Conservation (phyloP, 2,888 invertebrate genomes). For the Spodoptera littoralis region DNA sequence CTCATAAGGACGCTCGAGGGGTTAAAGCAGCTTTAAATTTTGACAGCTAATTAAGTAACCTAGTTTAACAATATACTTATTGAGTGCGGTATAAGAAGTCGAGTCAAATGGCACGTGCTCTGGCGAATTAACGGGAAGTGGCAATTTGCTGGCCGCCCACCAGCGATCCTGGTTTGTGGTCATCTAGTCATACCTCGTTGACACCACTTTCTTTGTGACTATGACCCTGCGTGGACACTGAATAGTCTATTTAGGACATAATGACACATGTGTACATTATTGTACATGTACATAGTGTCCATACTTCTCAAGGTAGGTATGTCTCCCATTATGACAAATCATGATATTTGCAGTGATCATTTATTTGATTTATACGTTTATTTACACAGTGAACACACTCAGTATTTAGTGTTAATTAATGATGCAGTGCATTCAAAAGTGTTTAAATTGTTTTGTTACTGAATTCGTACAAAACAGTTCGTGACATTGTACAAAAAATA, state of each 20-base stretch:
- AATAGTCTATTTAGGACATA: not conserved
- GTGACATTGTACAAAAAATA: too few species aligned
- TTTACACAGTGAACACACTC: too few species aligned
- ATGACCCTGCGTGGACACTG: conserved; percentile 2
- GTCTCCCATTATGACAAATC: too few species aligned
- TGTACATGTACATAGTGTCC: too few species aligned
- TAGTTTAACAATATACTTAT: conserved; percentile 14
- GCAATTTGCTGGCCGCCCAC: conserved; percentile 73
- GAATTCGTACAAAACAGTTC: too few species aligned
- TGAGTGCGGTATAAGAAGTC: conserved; percentile 18
- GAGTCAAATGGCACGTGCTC: conserved; percentile 50
- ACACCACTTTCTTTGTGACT: conserved; percentile 52
- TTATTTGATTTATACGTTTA: too few species aligned
- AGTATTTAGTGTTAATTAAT: too few species aligned
- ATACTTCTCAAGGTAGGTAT: too few species aligned
- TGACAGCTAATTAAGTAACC: not conserved
- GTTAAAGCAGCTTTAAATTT: not conserved
- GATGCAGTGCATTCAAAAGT: too few species aligned
- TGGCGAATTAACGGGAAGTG: conserved; percentile 67
- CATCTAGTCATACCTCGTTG: conserved; percentile 55
- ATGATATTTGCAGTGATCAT: too few species aligned
- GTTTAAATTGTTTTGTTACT: too few species aligned
- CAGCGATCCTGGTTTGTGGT: conserved; percentile 35
- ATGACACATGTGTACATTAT: not conserved
- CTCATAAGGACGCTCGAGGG: too few species aligned